phyloP scores from a whole-genome alignment of 2,888 invertebrate species.

The Myopa tessellatipennis region DNA sequence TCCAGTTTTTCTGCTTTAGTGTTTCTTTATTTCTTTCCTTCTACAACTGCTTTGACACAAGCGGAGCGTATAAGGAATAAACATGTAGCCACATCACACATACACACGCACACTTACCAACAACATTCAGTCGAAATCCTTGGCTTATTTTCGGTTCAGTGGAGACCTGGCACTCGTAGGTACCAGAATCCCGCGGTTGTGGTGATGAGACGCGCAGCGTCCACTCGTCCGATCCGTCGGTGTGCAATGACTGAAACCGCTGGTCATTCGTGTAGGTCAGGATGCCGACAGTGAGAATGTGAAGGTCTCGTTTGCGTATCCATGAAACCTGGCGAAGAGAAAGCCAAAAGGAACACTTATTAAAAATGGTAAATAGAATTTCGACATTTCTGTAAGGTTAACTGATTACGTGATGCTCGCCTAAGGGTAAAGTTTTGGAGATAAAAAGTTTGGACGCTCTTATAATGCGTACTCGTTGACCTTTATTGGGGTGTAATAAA shows the following conservation, averaged over 20 bases:
- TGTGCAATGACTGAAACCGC: conserved; percentile 77
- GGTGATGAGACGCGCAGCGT: conserved; percentile 76
- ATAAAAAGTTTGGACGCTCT: not conserved
- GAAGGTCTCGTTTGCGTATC: conserved; percentile 84
- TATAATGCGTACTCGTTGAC: not conserved
- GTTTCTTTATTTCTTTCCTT: not conserved
- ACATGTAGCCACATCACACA: not conserved
- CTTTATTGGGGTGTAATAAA: not conserved
- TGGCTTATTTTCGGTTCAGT: conserved; percentile 82
- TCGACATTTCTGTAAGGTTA: not conserved
- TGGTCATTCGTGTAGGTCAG: conserved; percentile 79
- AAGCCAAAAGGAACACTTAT: conserved; percentile 14
- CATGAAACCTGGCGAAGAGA: conserved; percentile 77
- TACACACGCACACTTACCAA: conserved; percentile 71
- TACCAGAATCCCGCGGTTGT: conserved; percentile 76
- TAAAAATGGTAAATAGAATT: not conserved
- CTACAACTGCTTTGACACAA: not conserved
- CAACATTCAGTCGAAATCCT: conserved; percentile 77
- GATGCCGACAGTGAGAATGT: conserved; percentile 79
- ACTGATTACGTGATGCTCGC: not conserved
- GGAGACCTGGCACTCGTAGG: conserved; percentile 81
- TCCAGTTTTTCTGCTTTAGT: not conserved
- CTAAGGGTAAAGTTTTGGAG: not conserved
- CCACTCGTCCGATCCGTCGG: conserved; percentile 79
- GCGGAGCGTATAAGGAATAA: not conserved